Base-by-base conservation (phyloP, 1,140 invertebrate species). In the Hycleus cichorii region DNA sequence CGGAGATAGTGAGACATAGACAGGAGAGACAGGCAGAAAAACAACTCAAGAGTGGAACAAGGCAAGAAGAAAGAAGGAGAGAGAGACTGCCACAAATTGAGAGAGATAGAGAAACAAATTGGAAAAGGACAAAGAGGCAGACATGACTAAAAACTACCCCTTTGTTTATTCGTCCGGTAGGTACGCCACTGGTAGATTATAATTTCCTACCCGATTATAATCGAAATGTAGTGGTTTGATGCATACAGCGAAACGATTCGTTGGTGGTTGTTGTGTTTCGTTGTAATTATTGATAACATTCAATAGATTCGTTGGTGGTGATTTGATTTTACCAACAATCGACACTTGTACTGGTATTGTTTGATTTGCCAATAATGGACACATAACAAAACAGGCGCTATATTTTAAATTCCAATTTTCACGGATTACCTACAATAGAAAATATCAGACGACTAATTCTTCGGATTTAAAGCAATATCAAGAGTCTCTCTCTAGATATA, bases 341-440 rank as follows among this genome's bases (percentile, higher is more conserved):
- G 87, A 88, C 11, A 89, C 85, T 4, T 81, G 79, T 49, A 78
- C 74, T 2, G 88, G 88, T 64, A 70, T 83, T 83, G 75, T 75
- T 68, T 76, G 66, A 71, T 78, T 76, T 72, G 68, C 75, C 10
- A 79, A 75, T 40, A 93, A 73, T 3, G 88, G 84, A 66, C 92
- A 95, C 40, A 93, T 79, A 2, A 96, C 81, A 70, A 95, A 95
- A 61, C 87, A 90, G 6, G 92, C 93, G 65, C 90, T 94, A 74
- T 93, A 96, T 69, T 92, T 92, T 3, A 95, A 75, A 72, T 93
- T 95, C 92, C 92, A 96, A 73, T 95, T 94, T 74, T 96, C 93
- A 26, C 91, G 78, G 32, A 95, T 95, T 0, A 89, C 81, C 82
- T 88, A 60, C 47, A 74, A 68, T 57, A 50, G 60, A 32, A 5